Percentiles rank a stretch among this genome's conserved stretches.
phyloP scores from a whole-genome alignment of 2,113 vertebrate species.

The Heloderma charlesbogerti region DNA sequence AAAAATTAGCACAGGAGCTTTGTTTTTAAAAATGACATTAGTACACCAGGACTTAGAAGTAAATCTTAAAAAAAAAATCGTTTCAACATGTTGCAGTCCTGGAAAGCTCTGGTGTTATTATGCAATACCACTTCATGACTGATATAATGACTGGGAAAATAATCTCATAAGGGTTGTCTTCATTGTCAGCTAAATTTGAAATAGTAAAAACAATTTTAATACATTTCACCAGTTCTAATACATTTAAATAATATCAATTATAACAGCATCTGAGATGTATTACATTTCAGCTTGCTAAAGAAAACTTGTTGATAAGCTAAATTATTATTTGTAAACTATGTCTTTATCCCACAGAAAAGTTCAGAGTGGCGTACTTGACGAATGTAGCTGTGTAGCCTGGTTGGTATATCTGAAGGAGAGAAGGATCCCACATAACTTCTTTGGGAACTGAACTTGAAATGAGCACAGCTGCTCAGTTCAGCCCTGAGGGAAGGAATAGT shows the following conservation, averaged over 20 bases:
- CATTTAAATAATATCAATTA: constrained; percentile 22
- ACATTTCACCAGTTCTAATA: constrained; percentile 49
- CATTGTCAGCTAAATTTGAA: background rate
- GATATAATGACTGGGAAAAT: background rate
- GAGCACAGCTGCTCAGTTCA: background rate
- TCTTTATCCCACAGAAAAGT: background rate
- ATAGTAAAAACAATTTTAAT: constrained; percentile 26
- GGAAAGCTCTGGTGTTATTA: background rate
- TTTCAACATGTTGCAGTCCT: background rate
- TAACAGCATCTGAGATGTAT: background rate
- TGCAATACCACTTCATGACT: background rate
- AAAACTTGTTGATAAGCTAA: background rate
- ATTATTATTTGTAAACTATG: background rate
- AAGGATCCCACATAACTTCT: background rate
- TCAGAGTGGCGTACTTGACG: no score
- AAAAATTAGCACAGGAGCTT: background rate
- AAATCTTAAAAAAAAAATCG: background rate
- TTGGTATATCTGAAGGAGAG: no score
- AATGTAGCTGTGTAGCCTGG: background rate
- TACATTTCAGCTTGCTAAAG: constrained; percentile 6
- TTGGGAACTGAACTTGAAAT: background rate
- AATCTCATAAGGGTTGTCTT: no score
- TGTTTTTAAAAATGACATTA: background rate
- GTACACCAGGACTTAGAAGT: background rate
- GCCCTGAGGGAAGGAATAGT: background rate